Percentiles rank a stretch among this genome's conserved stretches.
These are phyloP conservation scores for Glomeris marginata DNA, from an alignment of 2,888 invertebrate genomes.

Conservation along the genomic window DNA sequence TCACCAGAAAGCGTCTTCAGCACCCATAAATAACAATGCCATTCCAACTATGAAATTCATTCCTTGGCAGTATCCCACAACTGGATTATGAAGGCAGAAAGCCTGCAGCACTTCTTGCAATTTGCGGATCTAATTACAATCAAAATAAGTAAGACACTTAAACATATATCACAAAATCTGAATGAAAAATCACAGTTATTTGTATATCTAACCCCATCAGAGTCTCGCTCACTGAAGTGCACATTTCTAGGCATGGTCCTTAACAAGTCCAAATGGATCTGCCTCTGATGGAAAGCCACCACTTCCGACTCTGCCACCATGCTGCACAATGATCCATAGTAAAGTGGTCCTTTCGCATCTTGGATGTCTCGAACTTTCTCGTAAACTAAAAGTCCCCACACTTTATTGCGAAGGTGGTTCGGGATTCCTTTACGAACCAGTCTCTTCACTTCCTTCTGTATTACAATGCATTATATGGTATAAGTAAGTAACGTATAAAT, in stretches of 20 bases:
- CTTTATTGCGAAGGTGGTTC: conserved; percentile 29
- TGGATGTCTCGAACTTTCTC: conserved; percentile 36
- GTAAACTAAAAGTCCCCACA: conserved; percentile 36
- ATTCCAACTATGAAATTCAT: conserved; percentile 40
- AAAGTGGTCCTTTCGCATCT: conserved; percentile 31
- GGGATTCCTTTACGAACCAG: conserved; percentile 36
- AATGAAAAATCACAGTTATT: not conserved
- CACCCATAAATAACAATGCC: conserved; percentile 35
- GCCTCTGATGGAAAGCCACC: conserved; percentile 34
- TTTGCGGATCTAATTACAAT: conserved; percentile 29
- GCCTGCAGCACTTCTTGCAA: conserved; percentile 37
- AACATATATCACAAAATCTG: too few relatives aligned
- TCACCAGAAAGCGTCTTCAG: conserved; percentile 39
- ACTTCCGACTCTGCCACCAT: conserved; percentile 35
- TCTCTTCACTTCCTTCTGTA: conserved; percentile 30
- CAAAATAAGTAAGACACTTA: not conserved
- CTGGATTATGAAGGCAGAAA: conserved; percentile 37
- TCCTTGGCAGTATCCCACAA: conserved; percentile 38
- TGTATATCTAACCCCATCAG: conserved; percentile 33
- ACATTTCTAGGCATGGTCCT: conserved; percentile 39
- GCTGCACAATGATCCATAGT: conserved; percentile 31
- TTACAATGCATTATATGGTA: not conserved
- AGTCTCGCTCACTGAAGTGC: conserved; percentile 33
- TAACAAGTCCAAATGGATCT: conserved; percentile 37
- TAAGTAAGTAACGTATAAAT: not conserved